These are phyloP conservation scores for Gerris lacustris DNA, from an alignment of 2,888 invertebrate genomes.

Conservation along the genomic window DNA sequence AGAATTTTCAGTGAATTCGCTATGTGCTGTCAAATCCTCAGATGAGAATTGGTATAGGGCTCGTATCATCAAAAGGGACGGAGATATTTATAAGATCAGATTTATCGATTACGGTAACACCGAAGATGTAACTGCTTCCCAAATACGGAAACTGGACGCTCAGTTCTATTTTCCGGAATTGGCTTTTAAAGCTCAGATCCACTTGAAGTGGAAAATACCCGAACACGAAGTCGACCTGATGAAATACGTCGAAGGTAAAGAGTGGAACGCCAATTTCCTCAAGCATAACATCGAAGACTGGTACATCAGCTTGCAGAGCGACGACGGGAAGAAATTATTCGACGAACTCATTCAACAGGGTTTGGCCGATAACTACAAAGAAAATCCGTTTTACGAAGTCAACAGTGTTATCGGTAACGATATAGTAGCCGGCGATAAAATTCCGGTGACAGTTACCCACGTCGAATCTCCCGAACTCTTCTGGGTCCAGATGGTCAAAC, in stretches of 20 bases:
- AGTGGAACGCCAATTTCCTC: conserved; percentile 42
- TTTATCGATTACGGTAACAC: conserved; percentile 71
- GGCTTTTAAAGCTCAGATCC: conserved; percentile 34
- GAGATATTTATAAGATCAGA: conserved; percentile 57
- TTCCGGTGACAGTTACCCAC: conserved; percentile 51
- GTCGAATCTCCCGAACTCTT: conserved; percentile 60
- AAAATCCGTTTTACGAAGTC: conserved; percentile 17
- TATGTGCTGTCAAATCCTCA: conserved; percentile 66
- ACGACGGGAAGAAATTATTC: conserved; percentile 51
- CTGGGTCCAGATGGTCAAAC: conserved; percentile 55
- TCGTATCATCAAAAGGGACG: conserved; percentile 64
- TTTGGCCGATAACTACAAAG: conserved; percentile 35
- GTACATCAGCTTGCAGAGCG: conserved; percentile 48
- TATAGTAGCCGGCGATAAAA: conserved; percentile 21
- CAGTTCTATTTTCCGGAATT: conserved; percentile 34
- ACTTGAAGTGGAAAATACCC: conserved; percentile 35
- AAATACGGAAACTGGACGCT: conserved; percentile 33
- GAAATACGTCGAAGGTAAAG: conserved; percentile 42
- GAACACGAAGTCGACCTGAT: conserved; percentile 34
- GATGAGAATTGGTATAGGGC: conserved; percentile 89
- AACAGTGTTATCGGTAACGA: conserved; percentile 3
- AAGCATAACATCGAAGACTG: conserved; percentile 45
- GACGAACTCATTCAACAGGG: conserved; percentile 42
- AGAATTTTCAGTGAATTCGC: conserved; percentile 38
- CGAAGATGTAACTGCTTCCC: conserved; percentile 41